Conservation (phyloP, 2,797 vertebrate species). For the Pachyuromys duprasi region DNA sequence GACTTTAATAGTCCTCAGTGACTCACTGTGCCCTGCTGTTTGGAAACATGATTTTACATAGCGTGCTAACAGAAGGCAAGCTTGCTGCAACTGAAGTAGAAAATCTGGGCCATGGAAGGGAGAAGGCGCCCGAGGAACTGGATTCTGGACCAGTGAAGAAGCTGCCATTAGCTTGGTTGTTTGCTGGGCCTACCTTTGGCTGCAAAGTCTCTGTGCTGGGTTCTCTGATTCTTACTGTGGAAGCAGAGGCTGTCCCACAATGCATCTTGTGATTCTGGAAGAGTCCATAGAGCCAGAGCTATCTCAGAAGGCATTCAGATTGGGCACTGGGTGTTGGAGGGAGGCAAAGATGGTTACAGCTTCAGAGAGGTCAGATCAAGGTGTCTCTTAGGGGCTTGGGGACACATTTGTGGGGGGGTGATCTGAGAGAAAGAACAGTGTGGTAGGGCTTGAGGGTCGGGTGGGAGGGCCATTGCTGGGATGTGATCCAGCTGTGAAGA, state of each 20-base stretch:
- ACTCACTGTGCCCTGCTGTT: slow-evolving; percentile 48
- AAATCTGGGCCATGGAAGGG: slow-evolving; percentile 18
- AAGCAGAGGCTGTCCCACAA: background rate
- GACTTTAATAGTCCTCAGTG: slow-evolving; percentile 12
- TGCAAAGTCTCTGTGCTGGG: slow-evolving; percentile 25
- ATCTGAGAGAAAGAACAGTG: background rate
- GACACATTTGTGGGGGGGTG: background rate
- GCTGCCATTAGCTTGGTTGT: background rate
- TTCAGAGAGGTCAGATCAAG: background rate
- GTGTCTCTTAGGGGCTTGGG: background rate
- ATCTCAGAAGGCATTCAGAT: background rate
- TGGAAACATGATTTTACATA: background rate
- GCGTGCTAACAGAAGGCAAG: slow-evolving; percentile 45
- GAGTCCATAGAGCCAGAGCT: background rate
- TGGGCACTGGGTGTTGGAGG: background rate
- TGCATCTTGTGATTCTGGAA: background rate
- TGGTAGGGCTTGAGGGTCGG: background rate
- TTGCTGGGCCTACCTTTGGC: background rate
- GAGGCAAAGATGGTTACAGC: background rate
- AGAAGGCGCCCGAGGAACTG: slow-evolving; percentile 16
- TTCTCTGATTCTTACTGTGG: background rate
- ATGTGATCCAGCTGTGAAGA: background rate
- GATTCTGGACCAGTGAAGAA: slow-evolving; percentile 3
- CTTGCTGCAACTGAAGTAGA: slow-evolving; percentile 45
- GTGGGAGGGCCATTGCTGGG: background rate